phyloP scores from a whole-genome alignment of 2,113 vertebrate genomes.

The Trochalopteron elliotii region DNA sequence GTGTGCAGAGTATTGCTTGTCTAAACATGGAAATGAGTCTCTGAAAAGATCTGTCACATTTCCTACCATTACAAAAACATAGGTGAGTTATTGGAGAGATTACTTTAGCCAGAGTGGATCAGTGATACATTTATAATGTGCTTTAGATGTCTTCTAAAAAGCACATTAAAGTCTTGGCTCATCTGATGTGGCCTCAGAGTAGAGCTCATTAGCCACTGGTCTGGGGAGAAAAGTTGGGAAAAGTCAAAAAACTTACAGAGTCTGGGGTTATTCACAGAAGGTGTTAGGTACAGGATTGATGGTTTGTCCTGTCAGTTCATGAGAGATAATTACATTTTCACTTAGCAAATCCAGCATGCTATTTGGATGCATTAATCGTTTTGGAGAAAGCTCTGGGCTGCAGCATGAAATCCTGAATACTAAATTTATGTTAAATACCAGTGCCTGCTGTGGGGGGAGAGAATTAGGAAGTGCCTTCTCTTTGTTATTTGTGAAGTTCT shows the following conservation, averaged over 20 bases:
- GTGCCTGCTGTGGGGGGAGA: neutral
- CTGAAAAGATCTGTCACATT: neutral
- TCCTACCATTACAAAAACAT: neutral
- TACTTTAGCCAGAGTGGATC: neutral
- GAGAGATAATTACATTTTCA: neutral
- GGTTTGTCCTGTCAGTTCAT: neutral
- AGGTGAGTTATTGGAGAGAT: neutral
- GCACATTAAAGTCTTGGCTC: neutral
- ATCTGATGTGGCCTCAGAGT: neutral
- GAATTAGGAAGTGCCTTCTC: neutral
- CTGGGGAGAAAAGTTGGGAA: neutral
- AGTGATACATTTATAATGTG: neutral
- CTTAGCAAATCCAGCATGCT: neutral
- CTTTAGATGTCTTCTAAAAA: neutral
- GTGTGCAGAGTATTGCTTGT: neutral
- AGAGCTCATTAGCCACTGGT: neutral
- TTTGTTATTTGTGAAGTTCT: neutral
- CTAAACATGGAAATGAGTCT: neutral
- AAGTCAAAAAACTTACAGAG: neutral
- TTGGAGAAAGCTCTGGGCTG: neutral
- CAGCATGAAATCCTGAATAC: neutral
- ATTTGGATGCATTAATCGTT: neutral
- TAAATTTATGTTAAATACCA: neutral
- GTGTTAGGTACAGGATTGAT: neutral
- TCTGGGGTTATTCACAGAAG: neutral